A percentile compares a stretch with the other conserved stretches of the same genome.
Conservation (phyloP, 2,797 vertebrate species). For the Oceanodroma leucorhoa region DNA sequence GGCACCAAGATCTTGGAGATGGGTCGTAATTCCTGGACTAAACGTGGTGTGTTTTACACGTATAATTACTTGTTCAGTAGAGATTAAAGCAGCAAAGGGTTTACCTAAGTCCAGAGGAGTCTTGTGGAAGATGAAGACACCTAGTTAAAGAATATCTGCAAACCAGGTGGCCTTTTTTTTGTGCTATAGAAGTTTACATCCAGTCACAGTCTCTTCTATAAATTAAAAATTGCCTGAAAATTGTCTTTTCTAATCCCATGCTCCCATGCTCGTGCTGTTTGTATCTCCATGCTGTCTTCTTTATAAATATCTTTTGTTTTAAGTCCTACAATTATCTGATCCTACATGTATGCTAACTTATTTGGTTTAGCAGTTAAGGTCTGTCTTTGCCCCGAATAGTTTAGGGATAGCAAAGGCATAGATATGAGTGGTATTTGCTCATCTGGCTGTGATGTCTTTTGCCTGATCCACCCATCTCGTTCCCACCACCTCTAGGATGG, state of each 20-base stretch:
- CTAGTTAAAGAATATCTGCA: neutral
- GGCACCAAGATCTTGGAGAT: neutral
- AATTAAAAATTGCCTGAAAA: neutral
- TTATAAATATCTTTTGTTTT: neutral
- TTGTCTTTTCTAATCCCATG: neutral
- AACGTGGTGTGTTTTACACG: fast-evolving
- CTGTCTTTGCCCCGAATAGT: neutral
- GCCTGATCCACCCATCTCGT: neutral
- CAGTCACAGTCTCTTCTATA: neutral
- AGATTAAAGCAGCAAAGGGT: neutral
- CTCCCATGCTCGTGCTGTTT: neutral
- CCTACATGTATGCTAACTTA: neutral
- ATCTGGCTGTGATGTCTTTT: neutral
- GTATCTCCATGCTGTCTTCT: neutral
- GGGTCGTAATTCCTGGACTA: neutral
- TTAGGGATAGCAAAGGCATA: neutral
- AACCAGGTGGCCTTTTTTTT: neutral
- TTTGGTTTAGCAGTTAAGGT: neutral
- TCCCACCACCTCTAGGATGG: neutral
- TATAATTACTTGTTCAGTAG: neutral
- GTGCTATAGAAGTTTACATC: neutral
- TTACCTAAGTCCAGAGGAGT: neutral
- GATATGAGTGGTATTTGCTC: neutral
- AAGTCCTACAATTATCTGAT: neutral
- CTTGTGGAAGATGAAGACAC: neutral